Conservation (phyloP, 2,888 invertebrate genomes). For the Drosophila flavopinicola region DNA sequence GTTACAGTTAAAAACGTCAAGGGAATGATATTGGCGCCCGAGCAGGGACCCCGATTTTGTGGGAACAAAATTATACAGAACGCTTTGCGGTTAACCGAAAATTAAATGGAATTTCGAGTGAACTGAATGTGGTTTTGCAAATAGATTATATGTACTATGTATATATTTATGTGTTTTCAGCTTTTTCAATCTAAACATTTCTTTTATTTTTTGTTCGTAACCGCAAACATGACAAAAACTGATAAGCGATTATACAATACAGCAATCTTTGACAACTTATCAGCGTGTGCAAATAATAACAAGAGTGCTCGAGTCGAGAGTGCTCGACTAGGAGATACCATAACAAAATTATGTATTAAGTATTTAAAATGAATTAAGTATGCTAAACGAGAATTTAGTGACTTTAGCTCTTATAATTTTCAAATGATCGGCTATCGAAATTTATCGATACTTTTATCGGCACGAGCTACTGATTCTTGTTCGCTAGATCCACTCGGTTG, state of each 20-base stretch:
- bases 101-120: slow-evolving; percentile 36
- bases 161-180: slow-evolving; percentile 3
- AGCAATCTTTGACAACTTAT: slow-evolving; percentile 51
- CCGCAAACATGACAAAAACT: slow-evolving; percentile 25
- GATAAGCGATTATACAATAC: slow-evolving; percentile 55
- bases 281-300: slow-evolving; percentile 39
- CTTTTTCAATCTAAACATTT: slow-evolving; percentile 30
- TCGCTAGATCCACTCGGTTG: too few relatives aligned
- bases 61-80: slow-evolving; percentile 6
- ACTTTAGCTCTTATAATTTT: too few relatives aligned
- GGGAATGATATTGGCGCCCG: slow-evolving; percentile 1
- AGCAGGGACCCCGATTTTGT: slow-evolving; percentile 2
- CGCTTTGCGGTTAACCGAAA: slow-evolving; percentile 40
- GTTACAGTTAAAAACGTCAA: not conserved
- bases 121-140: slow-evolving; percentile 15
- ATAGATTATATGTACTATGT: not conserved
- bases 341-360: too few relatives aligned
- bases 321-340: too few relatives aligned
- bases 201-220: slow-evolving; percentile 4
- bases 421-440: too few relatives aligned
- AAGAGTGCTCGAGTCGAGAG: too few relatives aligned
- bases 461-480: too few relatives aligned
- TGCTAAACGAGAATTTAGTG: too few relatives aligned
- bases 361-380: too few relatives aligned
- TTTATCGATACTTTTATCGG: too few relatives aligned